Conservation (phyloP, 2,113 vertebrate genomes). For the Rhizomys pruinosus region DNA sequence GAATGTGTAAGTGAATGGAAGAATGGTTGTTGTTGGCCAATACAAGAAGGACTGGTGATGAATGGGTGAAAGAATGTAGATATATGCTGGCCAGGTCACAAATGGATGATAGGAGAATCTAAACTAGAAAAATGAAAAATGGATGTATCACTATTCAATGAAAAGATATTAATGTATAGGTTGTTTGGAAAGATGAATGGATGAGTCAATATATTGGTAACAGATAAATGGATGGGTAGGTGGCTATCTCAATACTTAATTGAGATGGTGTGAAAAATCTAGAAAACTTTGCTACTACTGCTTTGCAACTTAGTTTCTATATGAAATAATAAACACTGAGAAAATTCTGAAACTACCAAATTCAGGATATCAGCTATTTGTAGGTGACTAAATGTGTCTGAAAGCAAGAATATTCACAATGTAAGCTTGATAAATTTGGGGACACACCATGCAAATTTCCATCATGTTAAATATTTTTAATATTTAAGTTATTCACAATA, state of each 20-base stretch:
- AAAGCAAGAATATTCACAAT: neutral
- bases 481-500: neutral
- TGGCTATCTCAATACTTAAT: neutral
- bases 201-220: too few relatives aligned
- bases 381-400: neutral
- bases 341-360: neutral
- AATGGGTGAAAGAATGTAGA: neutral
- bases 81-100: neutral
- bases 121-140: neutral
- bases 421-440: neutral
- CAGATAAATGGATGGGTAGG: neutral
- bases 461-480: neutral
- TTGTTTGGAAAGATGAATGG: neutral
- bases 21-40: neutral
- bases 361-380: neutral
- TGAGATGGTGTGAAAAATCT: neutral
- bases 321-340: neutral
- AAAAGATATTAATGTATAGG: neutral
- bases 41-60: neutral
- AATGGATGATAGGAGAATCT: neutral
- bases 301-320: neutral
- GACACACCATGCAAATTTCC: neutral
- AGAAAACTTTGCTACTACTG: neutral
- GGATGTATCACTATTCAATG: neutral
- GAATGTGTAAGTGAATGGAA: too few relatives aligned